Conservation (phyloP, 2,113 vertebrate genomes). For the Eretmochelys imbricata region DNA sequence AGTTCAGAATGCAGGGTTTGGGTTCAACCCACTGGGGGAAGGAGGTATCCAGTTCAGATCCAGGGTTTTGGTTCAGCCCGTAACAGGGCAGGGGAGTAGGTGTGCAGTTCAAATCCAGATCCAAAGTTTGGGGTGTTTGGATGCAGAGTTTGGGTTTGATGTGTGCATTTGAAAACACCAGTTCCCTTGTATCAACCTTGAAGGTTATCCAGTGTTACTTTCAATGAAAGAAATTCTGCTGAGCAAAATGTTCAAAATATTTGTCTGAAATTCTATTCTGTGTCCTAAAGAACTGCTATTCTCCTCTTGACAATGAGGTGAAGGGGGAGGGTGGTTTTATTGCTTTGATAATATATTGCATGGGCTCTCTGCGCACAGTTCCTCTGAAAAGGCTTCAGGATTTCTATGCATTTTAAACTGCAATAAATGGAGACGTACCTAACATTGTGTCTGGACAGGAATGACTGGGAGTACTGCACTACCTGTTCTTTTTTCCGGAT, state of each 20-base stretch:
- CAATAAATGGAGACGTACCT: background rate
- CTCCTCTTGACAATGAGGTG: conserved; percentile 20
- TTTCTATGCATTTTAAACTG: background rate
- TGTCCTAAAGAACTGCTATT: conserved; percentile 33
- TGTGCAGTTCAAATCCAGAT: background rate
- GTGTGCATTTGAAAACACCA: conserved; percentile 31
- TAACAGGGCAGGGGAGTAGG: background rate
- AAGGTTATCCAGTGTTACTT: conserved; percentile 83
- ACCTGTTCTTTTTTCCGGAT: rapidly evolving
- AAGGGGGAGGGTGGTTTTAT: background rate
- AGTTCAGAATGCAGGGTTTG: background rate
- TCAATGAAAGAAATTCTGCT: conserved; percentile 85
- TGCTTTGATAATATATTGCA: background rate
- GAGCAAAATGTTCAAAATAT: conserved; percentile 59
- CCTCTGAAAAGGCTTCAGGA: background rate
- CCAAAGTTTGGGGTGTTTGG: background rate
- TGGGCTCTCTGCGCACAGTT: background rate
- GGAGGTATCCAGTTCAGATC: background rate
- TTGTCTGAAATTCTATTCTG: conserved; percentile 29
- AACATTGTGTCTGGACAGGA: background rate
- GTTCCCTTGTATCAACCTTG: conserved; percentile 69
- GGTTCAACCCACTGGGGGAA: conserved; percentile 8
- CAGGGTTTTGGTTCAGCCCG: background rate
- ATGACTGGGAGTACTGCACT: background rate
- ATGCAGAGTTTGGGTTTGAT: conserved; percentile 18